Evolutionary conservation across 2,113 vertebrate species (phyloP), one percentile per base, ranked within the genome.

Genomic region (Sturnira hondurensis): DNA sequence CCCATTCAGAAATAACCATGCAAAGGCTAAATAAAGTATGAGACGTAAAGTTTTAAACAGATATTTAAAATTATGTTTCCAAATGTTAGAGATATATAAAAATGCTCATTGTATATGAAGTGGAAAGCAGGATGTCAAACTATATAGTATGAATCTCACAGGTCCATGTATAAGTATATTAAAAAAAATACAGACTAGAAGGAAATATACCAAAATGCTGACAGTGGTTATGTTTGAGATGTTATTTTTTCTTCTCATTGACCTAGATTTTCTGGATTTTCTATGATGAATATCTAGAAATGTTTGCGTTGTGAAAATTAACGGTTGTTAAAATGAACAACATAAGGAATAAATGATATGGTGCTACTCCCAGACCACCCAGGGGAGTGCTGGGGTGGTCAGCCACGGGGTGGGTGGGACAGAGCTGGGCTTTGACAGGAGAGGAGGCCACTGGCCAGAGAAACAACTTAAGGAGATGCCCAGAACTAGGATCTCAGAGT

Each of bases 31-130:
- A 81, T 65, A 85, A 90, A 56, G 47, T 54, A 63, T 67, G 65
- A 82, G 31, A 82, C 47, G 11, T 41, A 54, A 68, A 94, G n/a
- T 36, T 82, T n/a, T 54, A 93, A 74, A 81, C 10, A 93, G 58
- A 38, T 92, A 87, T 70, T 82, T 50, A 90, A 95, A 96, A 78
- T 11, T 52, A 24, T 68, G 38, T 78, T 95, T 91, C 76, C 38
- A 86, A 86, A 50, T 52, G 54, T 68, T 58, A 74, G 22, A n/a
- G 43, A 67, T 67, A 52, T 16, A 61, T 24, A 81, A 68, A 94
- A 74, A 93, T 45, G 8, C 47, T 93, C 45, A 83, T 41, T 86
- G 76, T 15, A 61, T 45, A 86, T 52, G 67, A 81, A 63, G 15
- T 67, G 31, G 50, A 54, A 94, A 96, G 36, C 16, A 73, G 77